phyloP scores from a whole-genome alignment of 1,140 invertebrate genomes.

The Eueides isabella region DNA sequence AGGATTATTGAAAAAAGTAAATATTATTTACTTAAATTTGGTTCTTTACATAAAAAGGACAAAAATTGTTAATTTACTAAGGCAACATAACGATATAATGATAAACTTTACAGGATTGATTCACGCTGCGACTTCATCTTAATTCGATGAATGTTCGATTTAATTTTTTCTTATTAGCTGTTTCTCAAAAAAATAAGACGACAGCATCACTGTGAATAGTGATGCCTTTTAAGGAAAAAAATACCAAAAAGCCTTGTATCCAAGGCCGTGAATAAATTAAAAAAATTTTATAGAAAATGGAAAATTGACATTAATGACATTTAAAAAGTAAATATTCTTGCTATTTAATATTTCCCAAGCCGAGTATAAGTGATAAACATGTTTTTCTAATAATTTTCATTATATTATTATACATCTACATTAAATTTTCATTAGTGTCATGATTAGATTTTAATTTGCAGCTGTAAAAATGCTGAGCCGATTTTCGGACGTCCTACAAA shows the following conservation, averaged over 20 bases:
- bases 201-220: too few species aligned
- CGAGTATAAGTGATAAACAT: constrained; percentile 19
- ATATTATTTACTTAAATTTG: too few species aligned
- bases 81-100: too few species aligned
- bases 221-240: too few species aligned
- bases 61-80: too few species aligned
- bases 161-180: not conserved
- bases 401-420: not conserved
- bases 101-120: too few species aligned
- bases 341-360: constrained; percentile 18
- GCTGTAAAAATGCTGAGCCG: constrained; percentile 72
- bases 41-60: too few species aligned
- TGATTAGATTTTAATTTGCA: constrained; percentile 19
- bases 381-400: constrained; percentile 4
- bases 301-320: constrained; percentile 27
- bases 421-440: constrained; percentile 18
- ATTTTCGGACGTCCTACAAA: constrained; percentile 79
- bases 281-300: constrained; percentile 18
- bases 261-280: not conserved
- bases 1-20: too few species aligned
- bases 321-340: constrained; percentile 30
- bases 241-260: not conserved
- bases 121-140: too few species aligned
- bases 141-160: too few species aligned
- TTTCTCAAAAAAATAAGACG: not conserved